Percentiles rank a stretch among this genome's conserved stretches.
phyloP scores from a whole-genome alignment of 2,113 vertebrate species.

The Pteronura brasiliensis region DNA sequence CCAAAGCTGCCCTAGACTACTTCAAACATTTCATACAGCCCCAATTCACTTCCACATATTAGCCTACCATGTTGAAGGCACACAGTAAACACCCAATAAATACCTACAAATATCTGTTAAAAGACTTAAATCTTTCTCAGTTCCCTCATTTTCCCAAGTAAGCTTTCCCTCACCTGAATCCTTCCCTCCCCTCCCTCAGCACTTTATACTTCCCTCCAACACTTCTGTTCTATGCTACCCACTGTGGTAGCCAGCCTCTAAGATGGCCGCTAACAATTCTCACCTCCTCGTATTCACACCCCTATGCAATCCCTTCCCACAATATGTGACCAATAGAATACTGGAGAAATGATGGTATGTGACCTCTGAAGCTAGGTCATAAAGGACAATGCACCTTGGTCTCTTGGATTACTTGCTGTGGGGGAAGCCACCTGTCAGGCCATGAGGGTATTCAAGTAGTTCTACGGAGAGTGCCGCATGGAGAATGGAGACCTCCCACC shows the following conservation, averaged over 20 bases:
- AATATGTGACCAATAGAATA: neutral
- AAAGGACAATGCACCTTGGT: neutral
- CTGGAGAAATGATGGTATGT: neutral
- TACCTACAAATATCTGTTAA: neutral
- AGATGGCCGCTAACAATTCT: neutral
- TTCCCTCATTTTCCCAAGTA: neutral
- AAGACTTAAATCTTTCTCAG: constrained; percentile 4
- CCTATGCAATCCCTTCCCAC: neutral
- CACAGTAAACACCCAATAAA: neutral
- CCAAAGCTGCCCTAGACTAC: neutral
- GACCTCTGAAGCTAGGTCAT: neutral
- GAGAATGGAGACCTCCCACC: neutral
- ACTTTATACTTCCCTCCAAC: neutral
- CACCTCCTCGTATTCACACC: neutral
- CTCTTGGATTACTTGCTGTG: neutral
- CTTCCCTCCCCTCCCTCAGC: neutral
- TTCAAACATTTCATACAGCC: neutral
- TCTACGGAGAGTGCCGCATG: neutral
- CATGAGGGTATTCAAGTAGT: neutral
- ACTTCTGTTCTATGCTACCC: neutral
- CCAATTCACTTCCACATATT: constrained; percentile 9
- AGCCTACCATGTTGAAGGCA: neutral
- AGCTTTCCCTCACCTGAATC: neutral
- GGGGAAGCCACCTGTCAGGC: neutral
- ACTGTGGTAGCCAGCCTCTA: neutral